These are phyloP conservation scores for Neodon shergylaensis DNA, from an alignment of 2,113 vertebrate species.

Conservation along the genomic window DNA sequence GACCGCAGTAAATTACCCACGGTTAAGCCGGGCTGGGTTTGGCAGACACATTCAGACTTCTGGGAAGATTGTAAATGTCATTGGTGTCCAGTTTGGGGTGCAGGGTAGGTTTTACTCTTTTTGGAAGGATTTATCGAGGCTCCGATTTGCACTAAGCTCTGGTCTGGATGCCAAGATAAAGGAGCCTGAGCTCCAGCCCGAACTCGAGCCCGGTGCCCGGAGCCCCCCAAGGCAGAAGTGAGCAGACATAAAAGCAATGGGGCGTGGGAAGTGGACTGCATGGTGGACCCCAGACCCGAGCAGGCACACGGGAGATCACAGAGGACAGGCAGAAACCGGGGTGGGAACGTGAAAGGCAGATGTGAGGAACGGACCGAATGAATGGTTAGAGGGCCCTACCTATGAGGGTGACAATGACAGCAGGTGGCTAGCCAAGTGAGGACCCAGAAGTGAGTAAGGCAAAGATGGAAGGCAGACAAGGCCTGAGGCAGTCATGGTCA, in stretches of 20 bases:
- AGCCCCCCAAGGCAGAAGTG: background rate
- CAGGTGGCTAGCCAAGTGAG: background rate
- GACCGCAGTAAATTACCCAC: background rate
- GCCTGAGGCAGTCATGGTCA: background rate
- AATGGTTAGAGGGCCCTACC: fast-evolving
- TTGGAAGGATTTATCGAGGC: background rate
- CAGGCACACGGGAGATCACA: fast-evolving
- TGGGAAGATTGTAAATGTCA: background rate
- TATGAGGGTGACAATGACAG: fast-evolving
- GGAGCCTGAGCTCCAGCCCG: background rate
- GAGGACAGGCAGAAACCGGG: background rate
- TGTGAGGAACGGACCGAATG: background rate
- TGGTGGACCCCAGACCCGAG: fast-evolving
- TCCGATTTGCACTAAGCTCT: background rate
- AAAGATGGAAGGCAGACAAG: background rate
- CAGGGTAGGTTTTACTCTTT: background rate
- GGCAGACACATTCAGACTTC: background rate
- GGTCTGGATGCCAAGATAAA: background rate
- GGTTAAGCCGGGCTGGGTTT: background rate
- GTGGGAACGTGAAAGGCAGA: background rate
- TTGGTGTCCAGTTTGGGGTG: background rate
- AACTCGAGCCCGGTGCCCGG: background rate
- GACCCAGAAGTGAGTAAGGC: background rate
- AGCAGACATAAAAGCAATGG: background rate
- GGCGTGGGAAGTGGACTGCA: background rate